Conservation (phyloP, 64 coral and sea anemone species). For the Montipora efflorescens region DNA sequence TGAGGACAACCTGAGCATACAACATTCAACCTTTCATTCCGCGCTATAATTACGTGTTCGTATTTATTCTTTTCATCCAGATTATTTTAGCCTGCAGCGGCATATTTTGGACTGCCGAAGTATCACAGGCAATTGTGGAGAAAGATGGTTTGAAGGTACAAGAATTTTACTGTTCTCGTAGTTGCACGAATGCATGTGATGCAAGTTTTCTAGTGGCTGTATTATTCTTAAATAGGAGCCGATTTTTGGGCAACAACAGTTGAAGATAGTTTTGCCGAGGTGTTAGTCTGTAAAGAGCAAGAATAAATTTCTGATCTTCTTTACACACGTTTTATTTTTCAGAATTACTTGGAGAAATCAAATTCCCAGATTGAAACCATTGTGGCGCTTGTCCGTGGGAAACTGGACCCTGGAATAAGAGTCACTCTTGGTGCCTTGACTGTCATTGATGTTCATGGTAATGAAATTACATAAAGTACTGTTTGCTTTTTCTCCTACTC, state of each 20-base stretch:
- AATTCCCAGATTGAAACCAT: slow-evolving; percentile 93
- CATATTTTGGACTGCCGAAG: slow-evolving; percentile 96
- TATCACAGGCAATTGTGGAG: slow-evolving; percentile 79
- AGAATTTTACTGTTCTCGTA: too few species aligned
- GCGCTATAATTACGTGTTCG: too few species aligned
- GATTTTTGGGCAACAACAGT: too few species aligned
- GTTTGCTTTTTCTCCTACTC: too few species aligned
- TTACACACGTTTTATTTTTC: neutral
- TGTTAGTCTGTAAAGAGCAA: neutral
- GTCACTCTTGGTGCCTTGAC: slow-evolving; percentile 95
- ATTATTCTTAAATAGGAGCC: too few species aligned
- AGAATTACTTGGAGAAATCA: slow-evolving; percentile 87
- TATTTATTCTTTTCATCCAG: slow-evolving; percentile 39
- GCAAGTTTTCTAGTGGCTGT: too few species aligned
- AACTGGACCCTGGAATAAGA: slow-evolving; percentile 92
- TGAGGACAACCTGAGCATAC: too few species aligned
- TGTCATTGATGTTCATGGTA: slow-evolving; percentile 99
- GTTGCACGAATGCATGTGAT: too few species aligned
- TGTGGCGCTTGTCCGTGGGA: slow-evolving; percentile 93
- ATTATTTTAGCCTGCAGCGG: slow-evolving; percentile 94
- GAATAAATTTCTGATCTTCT: neutral
- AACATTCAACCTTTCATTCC: too few species aligned
- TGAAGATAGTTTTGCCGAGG: too few species aligned
- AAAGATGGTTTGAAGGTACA: slow-evolving; percentile 95
- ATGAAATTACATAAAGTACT: neutral